Evolutionary conservation across 2,888 invertebrate species (phyloP), one percentile per base, ranked within the genome.

Genomic region (Venusia cambrica): DNA sequence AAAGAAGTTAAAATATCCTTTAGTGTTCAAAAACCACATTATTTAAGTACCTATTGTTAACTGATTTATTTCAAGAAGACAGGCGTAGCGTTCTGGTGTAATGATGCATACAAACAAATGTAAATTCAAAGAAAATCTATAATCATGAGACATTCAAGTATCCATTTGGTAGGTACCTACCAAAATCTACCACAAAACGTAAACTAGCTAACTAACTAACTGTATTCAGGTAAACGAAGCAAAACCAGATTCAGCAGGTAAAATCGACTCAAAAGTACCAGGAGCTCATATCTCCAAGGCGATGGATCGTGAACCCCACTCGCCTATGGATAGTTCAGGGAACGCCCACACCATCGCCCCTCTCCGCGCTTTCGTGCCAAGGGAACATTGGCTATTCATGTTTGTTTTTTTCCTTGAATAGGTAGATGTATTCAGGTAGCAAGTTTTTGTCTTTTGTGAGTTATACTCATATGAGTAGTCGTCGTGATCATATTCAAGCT

Each of bases 281-380:
- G 76, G 80, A 52, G 45, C 48, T 24, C 79, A 80, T 63, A 61
- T 61, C 42, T 44, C 28, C 39, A 12, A 46, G 41, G 42, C 41
- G 35, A 44, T 52, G 31, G 22, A 5, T n/a, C 4, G 7, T 9
- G 10, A 25, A 20, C 39, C 39, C 39, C 39, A 39, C 42, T 38
- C 28, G 30, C 28, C 7, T 27, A 27, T 19, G 30, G 28, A 33
- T 32, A 42, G 37, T 36, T 27, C 33, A 10, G 35, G 46, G 51
- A 67, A 62, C 74, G 77, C 73, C 77, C 74, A 73, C 70, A 57
- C 50, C 27, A 28, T 38, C 62, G 62, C 76, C 73, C 74, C 73
- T 62, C 62, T 53, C 52, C 46, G 51, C 39, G 33, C 25, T 32
- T 45, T 41, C 41, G 45, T 47, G 22, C 34, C 27, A 50, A 45